Base-by-base conservation (phyloP, 2,888 invertebrate genomes). In the Biston stratarius region DNA sequence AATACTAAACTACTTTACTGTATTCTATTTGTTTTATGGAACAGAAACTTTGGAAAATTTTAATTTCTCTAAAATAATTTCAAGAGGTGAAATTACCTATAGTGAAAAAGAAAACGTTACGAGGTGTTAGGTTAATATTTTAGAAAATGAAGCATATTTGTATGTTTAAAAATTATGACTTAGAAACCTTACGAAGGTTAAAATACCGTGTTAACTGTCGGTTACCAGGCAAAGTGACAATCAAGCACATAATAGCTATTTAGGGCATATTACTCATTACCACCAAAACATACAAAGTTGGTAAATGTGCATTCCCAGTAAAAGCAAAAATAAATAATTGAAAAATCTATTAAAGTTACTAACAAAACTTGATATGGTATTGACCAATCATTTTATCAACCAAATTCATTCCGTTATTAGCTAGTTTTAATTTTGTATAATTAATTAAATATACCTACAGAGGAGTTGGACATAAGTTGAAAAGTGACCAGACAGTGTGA, bases 141-240 rank as follows among this genome's bases (percentile, higher is more conserved):
- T 47, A 9, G 8, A 6, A 47, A 15, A 47, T 38, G 38, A 38
- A 38, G 6, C 38, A 8, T 47, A 15, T 56, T 57, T 45, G 1
- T 9, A 8, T 47, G 47, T 56, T 57, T 45, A 9, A 60, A 56
- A 64, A 49, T 33, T 62, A 56, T 64, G 55, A 74, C 75, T 81
- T 72, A 75, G 83, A 85, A 85, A 74, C 84, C 84, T 60, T 80
- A 83, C 59, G 42, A 79, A 49, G 75, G 70, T 67, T 56, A 71
- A 67, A 63, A 72, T 71, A 74, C 75, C 72, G 74, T 78, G 77
- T 74, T 77, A 74, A 70, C 73, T 70, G 64, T 64, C 70, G 67
- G 44, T 58, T 44, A 48, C 44, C 42, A 12, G 44, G 57, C 56
- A 49, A 65, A 63, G 64, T 63, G 62, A 67, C 53, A 57, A 66